Base-by-base conservation (phyloP, 2,113 vertebrate species). In the Daphoenositta chrysoptera region DNA sequence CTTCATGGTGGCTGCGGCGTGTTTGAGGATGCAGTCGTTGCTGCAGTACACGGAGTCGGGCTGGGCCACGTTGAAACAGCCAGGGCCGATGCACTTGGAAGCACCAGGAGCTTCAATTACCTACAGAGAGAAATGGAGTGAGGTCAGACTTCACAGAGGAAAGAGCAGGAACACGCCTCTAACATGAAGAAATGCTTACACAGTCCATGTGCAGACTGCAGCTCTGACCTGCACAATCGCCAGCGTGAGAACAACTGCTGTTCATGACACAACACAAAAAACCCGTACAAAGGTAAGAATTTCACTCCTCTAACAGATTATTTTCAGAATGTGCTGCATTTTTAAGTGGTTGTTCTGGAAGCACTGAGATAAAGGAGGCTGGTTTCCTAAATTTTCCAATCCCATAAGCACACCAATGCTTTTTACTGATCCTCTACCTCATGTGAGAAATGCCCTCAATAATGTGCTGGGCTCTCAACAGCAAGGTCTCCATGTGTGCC, bases 21-120 rank as follows among this genome's bases (percentile, higher is more conserved):
- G 99, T 87, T 98, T 99, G 44, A 99, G 98, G 83, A 99, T 99
- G 94, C 99, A 99, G 81, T 98, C 98, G 5, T 96, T 99, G 95
- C 99, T 99, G 92, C 99, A 99, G 95, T 99, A 99, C 58, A 99
- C 99, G 0, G 99, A 99, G 87, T 99, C 99, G 0, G 98, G 98
- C 69, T 99, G 97, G 8, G 99, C 99, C 76, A 98, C 95, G 11
- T 97, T 98, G 27, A 90, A 96, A 89, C 99, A 99, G 60, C 98
- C 98, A 1, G 99, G 99, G 16, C 99, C 99, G 5, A 99, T 99
- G 91, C 99, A 99, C 47, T 97, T 97, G 2, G 99, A 96, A 26
- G 97, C 95, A 51, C 97, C 90, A 57, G 97, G 97, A 64, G 97
- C 70, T 57, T 98, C 98, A 2, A 97, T 19, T 6, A 98, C 97